These are phyloP conservation scores for Agrotis clavis DNA, from an alignment of 2,888 invertebrate genomes.

Conservation along the genomic window DNA sequence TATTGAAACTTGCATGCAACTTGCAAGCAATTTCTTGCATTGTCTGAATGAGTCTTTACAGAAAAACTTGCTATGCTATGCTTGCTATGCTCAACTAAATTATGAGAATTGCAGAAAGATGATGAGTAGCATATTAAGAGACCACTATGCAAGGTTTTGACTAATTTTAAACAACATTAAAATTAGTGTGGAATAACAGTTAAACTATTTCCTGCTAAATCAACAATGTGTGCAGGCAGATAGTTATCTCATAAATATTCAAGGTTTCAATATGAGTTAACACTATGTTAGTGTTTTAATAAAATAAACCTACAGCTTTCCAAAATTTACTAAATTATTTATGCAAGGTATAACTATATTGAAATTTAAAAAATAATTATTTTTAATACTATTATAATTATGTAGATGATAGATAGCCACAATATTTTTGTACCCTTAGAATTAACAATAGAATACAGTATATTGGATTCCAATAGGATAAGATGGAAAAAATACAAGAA, in stretches of 20 bases:
- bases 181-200: conserved; percentile 23
- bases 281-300: neutral
- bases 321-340: neutral
- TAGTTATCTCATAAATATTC: conserved; percentile 33
- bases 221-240: conserved; percentile 35
- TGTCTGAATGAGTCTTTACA: too few species aligned
- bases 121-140: neutral
- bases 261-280: conserved; percentile 36
- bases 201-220: conserved; percentile 33
- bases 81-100: too few species aligned
- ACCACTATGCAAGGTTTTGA: neutral
- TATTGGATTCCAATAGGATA: too few species aligned
- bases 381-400: too few species aligned
- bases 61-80: too few species aligned
- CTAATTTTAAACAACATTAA: neutral
- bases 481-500: too few species aligned
- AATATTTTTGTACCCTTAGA: too few species aligned
- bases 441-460: too few species aligned
- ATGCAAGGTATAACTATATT: neutral
- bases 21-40: too few species aligned
- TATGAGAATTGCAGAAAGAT: too few species aligned
- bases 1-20: too few species aligned
- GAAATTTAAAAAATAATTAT: neutral
- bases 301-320: neutral
- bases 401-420: too few species aligned